Evolutionary conservation across 2,888 invertebrate genomes (phyloP), one percentile per base, ranked within the genome.

Genomic region (Cancer borealis): DNA sequence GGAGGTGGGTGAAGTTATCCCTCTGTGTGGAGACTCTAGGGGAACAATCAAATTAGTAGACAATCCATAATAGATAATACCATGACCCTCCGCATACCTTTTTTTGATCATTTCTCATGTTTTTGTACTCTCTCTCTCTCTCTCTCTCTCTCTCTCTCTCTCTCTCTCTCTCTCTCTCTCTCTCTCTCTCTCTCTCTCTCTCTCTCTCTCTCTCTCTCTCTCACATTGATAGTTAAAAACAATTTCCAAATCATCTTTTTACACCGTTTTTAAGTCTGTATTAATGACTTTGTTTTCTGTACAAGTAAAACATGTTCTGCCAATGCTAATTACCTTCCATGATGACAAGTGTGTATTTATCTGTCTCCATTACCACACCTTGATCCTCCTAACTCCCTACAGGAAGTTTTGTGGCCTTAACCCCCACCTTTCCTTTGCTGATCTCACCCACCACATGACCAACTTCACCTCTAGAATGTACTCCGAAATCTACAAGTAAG

Each of bases 361-460:
- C 21, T 60, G 21, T 54, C 14, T 14, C 54, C 54, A 54, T 60
- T 21, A 60, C 21, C 60, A 21, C 3, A 10, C 60, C 21, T 17
- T 60, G 3, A 60, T 21, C 60, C 21, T 60, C 60, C 60, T 79
- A n/a, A 1, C 26, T 95, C 95, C 95, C 95, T 96, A 88, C 96
- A 97, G 98, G 96, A 98, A 98, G 96, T 98, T 98, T 97, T 98
- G 98, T 96, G 98, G 98, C 3, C 97, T 98, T 47, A 98, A 98
- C 21, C 98, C 97, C 66, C 98, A 98, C 0, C 97, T 98, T 89
- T 97, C 97, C 45, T 98, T 98, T 97, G 98, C 98, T 94, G 98
- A 98, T 96, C 97, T 99, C 96, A 98, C 98, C 96, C 98, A 98
- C 49, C 98, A 98, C 91, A 98, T 99, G 98, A 98, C 98, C 5